phyloP scores from a whole-genome alignment of 2,888 invertebrate species.

The Monoplex corrugatus region DNA sequence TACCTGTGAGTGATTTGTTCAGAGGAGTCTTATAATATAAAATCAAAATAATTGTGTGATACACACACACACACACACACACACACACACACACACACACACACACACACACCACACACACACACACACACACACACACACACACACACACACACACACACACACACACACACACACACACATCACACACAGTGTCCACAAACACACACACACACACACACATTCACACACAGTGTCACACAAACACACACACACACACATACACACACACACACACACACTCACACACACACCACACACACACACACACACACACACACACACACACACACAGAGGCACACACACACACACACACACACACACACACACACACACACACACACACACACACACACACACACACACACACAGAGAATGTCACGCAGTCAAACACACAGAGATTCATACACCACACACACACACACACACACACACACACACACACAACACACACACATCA shows the following conservation, averaged over 20 bases:
- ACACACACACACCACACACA: not conserved
- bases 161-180: not conserved
- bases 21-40: no score
- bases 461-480: no score
- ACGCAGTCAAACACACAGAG: no score
- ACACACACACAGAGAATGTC: not conserved
- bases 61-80: not conserved
- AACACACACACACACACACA: not conserved
- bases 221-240: not conserved
- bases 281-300: not conserved
- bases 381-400: not conserved
- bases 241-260: not conserved
- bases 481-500: no score
- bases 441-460: no score
- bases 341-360: not conserved
- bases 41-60: no score
- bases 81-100: constrained; percentile 21
- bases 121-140: not conserved
- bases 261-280: not conserved
- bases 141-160: not conserved
- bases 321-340: not conserved
- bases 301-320: not conserved
- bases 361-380: not conserved
- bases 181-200: not conserved
- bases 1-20: no score